Evolutionary conservation across 2,888 invertebrate species (phyloP).

Genomic region (Morpho achilles): DNA sequence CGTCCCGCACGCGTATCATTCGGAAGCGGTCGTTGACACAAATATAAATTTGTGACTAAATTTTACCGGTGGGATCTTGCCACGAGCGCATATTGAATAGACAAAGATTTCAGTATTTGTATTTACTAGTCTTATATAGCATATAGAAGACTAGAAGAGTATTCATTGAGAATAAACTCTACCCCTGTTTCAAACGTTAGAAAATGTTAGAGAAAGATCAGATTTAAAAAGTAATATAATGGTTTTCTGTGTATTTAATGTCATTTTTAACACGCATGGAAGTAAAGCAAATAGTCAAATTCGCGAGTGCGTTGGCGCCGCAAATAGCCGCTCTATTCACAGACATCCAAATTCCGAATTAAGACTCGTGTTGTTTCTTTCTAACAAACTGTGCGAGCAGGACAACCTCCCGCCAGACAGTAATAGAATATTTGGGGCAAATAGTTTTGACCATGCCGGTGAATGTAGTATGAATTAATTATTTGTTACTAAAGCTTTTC

Average conservation of each 20-base stretch:
- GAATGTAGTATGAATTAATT: slow-evolving; percentile 13
- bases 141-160: too few relatives aligned
- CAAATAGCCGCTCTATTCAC: slow-evolving; percentile 45
- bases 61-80: slow-evolving; percentile 17
- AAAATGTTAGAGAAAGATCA: too few relatives aligned
- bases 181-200: too few relatives aligned
- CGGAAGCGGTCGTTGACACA: slow-evolving; percentile 46
- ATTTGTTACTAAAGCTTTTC: not conserved
- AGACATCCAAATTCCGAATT: slow-evolving; percentile 21
- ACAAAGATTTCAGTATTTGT: too few relatives aligned
- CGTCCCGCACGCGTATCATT: slow-evolving; percentile 19
- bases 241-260: too few relatives aligned
- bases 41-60: slow-evolving; percentile 21
- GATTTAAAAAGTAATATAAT: too few relatives aligned
- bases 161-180: too few relatives aligned
- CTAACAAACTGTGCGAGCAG: slow-evolving; percentile 28
- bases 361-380: slow-evolving; percentile 25
- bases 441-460: slow-evolving; percentile 25
- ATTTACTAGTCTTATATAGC: too few relatives aligned
- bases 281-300: slow-evolving; percentile 33
- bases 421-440: slow-evolving; percentile 27
- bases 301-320: slow-evolving; percentile 42
- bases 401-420: slow-evolving; percentile 22
- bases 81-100: not conserved
- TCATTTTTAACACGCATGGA: not conserved